Evolutionary conservation across 1,140 invertebrate genomes (phyloP).

Genomic region (Atta cephalotes): DNA sequence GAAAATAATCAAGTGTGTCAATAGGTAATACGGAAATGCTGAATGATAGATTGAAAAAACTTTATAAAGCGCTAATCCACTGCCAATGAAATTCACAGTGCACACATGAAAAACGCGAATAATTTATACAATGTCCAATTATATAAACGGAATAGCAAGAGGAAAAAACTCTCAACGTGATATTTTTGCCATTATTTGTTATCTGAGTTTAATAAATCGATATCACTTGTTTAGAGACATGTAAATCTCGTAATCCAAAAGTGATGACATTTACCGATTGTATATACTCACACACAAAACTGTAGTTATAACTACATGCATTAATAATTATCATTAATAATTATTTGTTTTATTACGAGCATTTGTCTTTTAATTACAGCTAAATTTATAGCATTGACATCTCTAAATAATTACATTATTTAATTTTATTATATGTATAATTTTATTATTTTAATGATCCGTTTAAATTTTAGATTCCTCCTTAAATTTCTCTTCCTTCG

Average conservation of each 20-base stretch:
- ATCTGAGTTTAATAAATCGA: constrained; percentile 69
- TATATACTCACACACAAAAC: background rate
- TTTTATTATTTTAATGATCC: background rate
- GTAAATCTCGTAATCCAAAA: constrained; percentile 12
- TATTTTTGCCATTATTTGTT: constrained; percentile 71
- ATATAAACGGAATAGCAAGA: background rate
- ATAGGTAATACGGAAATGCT: constrained; percentile 51
- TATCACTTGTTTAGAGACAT: constrained; percentile 13
- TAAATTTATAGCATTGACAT: constrained; percentile 2
- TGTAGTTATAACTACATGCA: constrained; percentile 24
- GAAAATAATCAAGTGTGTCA: constrained; percentile 39
- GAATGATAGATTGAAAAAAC: constrained; percentile 44
- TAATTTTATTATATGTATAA: background rate
- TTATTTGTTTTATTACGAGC: too few species aligned
- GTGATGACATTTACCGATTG: background rate
- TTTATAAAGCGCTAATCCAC: constrained; percentile 53
- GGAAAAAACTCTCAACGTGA: constrained; percentile 19
- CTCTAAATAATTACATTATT: background rate
- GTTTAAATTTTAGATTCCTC: background rate
- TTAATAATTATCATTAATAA: constrained; percentile 30
- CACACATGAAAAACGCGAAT: constrained; percentile 18
- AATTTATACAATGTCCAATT: constrained; percentile 25
- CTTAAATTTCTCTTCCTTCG: background rate
- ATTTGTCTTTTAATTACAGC: constrained; percentile 5
- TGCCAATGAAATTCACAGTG: constrained; percentile 41